These are phyloP conservation scores for Hemitrygon akajei DNA, from an alignment of 2,797 vertebrate genomes.

Conservation along the genomic window DNA sequence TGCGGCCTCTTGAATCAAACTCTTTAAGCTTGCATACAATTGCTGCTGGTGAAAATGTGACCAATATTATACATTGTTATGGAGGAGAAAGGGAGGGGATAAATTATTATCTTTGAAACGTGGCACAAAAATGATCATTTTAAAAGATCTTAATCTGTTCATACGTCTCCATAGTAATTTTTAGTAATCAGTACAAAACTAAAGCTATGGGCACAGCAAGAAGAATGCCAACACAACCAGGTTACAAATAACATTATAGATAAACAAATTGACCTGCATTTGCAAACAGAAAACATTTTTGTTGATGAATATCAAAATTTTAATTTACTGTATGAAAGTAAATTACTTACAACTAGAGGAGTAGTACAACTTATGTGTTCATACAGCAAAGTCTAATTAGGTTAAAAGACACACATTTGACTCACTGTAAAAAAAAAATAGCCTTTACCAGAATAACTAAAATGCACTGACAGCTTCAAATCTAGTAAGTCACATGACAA, in stretches of 20 bases:
- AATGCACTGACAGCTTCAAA: background rate
- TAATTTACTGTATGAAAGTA: background rate
- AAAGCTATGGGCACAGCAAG: background rate
- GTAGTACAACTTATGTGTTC: background rate
- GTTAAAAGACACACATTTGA: background rate
- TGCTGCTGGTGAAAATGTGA: constrained; percentile 22
- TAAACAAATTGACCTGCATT: background rate
- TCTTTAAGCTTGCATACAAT: constrained; percentile 1
- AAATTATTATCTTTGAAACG: constrained; percentile 10
- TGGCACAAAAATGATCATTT: background rate
- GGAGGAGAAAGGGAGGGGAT: background rate
- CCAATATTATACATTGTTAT: constrained; percentile 19
- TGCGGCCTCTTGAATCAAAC: constrained; percentile 10
- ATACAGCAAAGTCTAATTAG: background rate
- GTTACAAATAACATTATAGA: background rate
- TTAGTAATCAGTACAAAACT: background rate
- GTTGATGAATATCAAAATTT: background rate
- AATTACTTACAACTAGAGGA: background rate
- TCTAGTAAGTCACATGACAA: background rate
- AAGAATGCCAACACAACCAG: too few species aligned
- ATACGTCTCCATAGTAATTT: background rate
- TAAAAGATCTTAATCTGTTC: background rate
- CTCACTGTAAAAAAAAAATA: background rate
- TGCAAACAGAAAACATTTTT: background rate
- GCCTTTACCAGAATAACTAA: background rate